Percentiles rank a stretch among this genome's conserved stretches.
Conservation (phyloP, 2,113 vertebrate species). For the Saguinus imperator region DNA sequence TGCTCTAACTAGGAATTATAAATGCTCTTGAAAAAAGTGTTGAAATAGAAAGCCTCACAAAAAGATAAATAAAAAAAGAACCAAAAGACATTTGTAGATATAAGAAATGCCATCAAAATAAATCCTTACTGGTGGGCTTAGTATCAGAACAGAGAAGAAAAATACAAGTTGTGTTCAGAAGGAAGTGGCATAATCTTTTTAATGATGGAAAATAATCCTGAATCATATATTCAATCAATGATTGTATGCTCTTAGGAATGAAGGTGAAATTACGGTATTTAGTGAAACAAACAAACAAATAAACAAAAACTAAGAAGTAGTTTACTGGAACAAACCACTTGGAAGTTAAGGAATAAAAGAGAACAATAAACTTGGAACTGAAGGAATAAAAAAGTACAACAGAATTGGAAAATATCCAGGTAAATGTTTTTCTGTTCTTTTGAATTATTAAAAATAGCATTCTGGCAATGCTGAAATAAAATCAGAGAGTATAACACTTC, state of each 20-base stretch:
- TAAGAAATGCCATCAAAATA: neutral
- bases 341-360: neutral
- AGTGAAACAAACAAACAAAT: neutral
- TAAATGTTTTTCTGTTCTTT: neutral
- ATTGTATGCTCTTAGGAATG: neutral
- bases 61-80: neutral
- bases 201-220: neutral
- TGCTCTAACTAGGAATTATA: neutral
- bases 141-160: neutral
- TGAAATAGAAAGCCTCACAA: neutral
- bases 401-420: neutral
- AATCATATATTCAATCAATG: neutral
- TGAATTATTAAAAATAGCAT: neutral
- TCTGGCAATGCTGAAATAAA: neutral
- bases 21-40: neutral
- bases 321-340: neutral
- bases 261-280: neutral
- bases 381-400: neutral
- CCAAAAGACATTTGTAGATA: neutral
- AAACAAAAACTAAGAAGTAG: neutral
- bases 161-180: neutral
- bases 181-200: neutral
- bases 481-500: neutral
- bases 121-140: neutral
- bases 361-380: neutral